Conservation (phyloP, 1,140 invertebrate species). For the Orchesella cincta region DNA sequence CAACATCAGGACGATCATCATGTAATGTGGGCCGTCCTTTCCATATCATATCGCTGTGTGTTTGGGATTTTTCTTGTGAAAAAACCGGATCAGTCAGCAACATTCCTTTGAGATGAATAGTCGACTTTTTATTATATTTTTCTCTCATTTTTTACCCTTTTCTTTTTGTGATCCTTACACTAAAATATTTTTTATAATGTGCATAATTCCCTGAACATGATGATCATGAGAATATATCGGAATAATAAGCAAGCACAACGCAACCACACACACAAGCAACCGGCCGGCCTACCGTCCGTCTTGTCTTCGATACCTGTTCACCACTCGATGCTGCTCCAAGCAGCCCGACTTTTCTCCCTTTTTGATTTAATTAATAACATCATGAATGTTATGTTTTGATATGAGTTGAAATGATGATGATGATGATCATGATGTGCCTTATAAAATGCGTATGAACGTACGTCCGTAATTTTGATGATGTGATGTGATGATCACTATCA, state of each 20-base stretch:
- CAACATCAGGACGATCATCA: not conserved
- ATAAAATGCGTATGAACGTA: no score
- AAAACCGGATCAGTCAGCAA: not conserved
- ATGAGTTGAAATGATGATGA: not conserved
- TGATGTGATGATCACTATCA: no score
- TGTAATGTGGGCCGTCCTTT: slow-evolving; percentile 12
- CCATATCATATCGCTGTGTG: not conserved
- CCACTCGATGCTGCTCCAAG: not conserved
- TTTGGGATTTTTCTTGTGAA: not conserved
- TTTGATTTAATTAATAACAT: slow-evolving; percentile 10
- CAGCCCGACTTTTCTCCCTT: no score
- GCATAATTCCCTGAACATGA: no score
- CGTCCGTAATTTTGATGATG: no score
- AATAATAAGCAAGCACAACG: not conserved
- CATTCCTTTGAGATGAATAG: not conserved
- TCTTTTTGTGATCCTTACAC: not conserved
- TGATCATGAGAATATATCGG: not conserved
- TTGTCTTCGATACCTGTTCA: not conserved
- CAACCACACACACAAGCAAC: not conserved
- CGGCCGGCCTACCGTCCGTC: slow-evolving; percentile 1
- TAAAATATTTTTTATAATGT: no score
- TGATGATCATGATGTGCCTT: no score
- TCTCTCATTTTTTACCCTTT: not conserved
- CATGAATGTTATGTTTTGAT: not conserved
- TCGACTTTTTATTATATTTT: not conserved